phyloP scores from a whole-genome alignment of 2,113 vertebrate genomes.

The pig (Sus scrofa) region DNA sequence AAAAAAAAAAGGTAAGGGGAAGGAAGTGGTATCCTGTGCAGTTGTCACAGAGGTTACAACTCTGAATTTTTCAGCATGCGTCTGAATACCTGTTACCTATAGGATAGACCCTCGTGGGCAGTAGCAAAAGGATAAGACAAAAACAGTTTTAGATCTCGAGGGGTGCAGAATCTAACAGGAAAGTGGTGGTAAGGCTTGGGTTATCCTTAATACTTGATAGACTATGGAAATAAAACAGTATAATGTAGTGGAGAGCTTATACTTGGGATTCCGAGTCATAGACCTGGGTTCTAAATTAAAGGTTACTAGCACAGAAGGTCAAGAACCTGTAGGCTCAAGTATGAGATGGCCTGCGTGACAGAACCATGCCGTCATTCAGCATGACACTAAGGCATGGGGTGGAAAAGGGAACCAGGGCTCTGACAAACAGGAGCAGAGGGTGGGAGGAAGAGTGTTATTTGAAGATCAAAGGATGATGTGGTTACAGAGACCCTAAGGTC shows the following conservation, averaged over 20 bases:
- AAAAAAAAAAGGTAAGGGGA: background rate
- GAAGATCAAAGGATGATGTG: background rate
- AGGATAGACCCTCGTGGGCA: background rate
- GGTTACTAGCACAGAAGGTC: background rate
- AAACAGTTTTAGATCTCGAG: background rate
- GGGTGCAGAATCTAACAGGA: background rate
- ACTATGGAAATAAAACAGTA: background rate
- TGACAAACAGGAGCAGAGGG: background rate
- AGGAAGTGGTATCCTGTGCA: background rate
- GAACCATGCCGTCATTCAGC: background rate
- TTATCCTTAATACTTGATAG: background rate
- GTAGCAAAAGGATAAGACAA: background rate
- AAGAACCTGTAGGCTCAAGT: background rate
- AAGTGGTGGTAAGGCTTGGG: background rate
- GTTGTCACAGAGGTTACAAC: background rate
- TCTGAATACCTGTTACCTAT: background rate
- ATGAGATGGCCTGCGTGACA: rapidly evolving
- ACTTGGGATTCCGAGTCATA: background rate
- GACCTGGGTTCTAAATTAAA: background rate
- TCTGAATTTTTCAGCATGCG: background rate
- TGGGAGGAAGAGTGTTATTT: background rate
- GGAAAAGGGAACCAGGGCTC: background rate
- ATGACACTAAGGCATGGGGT: background rate
- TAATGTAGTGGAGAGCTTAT: background rate
- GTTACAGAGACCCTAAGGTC: background rate